phyloP scores from a whole-genome alignment of 2,113 vertebrate species.

The Sigmodon hispidus region DNA sequence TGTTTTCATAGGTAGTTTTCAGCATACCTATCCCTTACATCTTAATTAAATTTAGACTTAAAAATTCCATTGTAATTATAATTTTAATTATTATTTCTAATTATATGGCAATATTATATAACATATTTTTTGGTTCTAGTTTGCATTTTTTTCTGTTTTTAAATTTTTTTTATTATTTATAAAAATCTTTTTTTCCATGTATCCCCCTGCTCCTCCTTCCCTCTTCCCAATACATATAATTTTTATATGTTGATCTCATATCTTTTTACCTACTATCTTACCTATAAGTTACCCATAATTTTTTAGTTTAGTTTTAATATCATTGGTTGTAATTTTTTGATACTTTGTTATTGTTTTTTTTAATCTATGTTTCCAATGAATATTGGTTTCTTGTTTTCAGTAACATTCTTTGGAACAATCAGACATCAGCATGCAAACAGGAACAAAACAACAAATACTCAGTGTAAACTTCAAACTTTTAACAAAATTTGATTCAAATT shows the following conservation, averaged over 20 bases:
- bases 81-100: neutral
- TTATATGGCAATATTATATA: neutral
- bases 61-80: neutral
- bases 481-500: constrained; percentile 5
- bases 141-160: too few relatives aligned
- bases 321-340: neutral
- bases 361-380: neutral
- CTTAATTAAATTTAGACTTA: neutral
- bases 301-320: neutral
- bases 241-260: neutral
- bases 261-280: neutral
- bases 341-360: neutral
- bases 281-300: neutral
- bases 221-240: too few relatives aligned
- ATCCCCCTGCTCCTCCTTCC: too few relatives aligned
- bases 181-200: too few relatives aligned
- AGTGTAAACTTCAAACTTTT: neutral
- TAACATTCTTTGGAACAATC: neutral
- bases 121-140: too few relatives aligned
- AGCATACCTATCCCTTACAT: neutral
- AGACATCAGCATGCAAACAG: neutral
- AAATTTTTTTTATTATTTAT: too few relatives aligned
- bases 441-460: neutral
- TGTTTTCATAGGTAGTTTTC: constrained; percentile 7
- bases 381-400: neutral